Conservation (phyloP, 2,888 invertebrate genomes). For the Dascillus cervinus region DNA sequence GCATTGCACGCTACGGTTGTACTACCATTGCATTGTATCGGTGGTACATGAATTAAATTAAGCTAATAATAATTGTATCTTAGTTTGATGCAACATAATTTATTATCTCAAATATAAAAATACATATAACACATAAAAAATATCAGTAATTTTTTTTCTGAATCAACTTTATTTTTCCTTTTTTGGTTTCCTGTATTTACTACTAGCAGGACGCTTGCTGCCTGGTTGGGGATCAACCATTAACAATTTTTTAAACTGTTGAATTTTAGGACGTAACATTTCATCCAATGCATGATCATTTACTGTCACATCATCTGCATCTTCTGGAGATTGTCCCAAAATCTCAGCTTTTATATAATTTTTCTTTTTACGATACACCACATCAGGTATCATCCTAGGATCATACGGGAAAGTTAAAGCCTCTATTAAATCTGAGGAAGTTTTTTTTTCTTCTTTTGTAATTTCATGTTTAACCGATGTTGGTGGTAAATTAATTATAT, state of each 20-base stretch:
- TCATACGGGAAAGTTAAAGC: slow-evolving; percentile 11
- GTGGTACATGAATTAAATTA: too few relatives aligned
- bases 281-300: slow-evolving; percentile 3
- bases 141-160: too few relatives aligned
- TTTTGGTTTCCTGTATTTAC: too few relatives aligned
- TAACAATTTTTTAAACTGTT: neutral
- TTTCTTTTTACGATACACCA: slow-evolving; percentile 6
- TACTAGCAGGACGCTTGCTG: too few relatives aligned
- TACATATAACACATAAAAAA: too few relatives aligned
- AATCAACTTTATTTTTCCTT: too few relatives aligned
- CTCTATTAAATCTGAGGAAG: slow-evolving; percentile 6
- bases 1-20: too few relatives aligned
- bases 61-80: too few relatives aligned
- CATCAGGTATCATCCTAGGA: slow-evolving; percentile 8
- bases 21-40: too few relatives aligned
- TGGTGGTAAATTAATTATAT: slow-evolving; percentile 3
- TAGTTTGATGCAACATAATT: too few relatives aligned
- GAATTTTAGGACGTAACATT: neutral
- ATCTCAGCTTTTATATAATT: slow-evolving; percentile 11
- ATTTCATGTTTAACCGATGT: slow-evolving; percentile 1
- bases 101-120: too few relatives aligned
- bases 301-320: slow-evolving; percentile 3
- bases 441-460: slow-evolving; percentile 4
- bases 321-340: slow-evolving; percentile 6
- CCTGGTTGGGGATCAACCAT: too few relatives aligned